These are phyloP conservation scores for Larimichthys polyactis DNA, from an alignment of 2,113 vertebrate species.

Conservation along the genomic window DNA sequence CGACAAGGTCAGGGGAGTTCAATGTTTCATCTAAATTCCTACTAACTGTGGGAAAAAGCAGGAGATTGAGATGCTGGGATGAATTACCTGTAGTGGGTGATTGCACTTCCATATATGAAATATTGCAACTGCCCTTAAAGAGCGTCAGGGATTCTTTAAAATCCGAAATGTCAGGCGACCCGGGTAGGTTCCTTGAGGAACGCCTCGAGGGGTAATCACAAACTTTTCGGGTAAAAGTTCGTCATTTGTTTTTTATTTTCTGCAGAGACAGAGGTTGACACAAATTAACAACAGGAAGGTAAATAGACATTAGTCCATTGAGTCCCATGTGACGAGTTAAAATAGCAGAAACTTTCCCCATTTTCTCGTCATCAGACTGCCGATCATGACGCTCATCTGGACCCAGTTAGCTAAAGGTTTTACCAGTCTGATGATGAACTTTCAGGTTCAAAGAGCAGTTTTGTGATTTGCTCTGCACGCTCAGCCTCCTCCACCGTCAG, in stretches of 20 bases:
- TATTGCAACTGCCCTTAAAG: slow-evolving; percentile 66
- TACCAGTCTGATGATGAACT: too few species aligned
- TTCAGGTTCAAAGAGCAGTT: too few species aligned
- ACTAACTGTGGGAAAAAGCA: slow-evolving; percentile 39
- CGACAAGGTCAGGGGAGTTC: slow-evolving; percentile 59
- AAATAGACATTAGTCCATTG: too few species aligned
- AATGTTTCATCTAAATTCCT: slow-evolving; percentile 73
- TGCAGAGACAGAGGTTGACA: slow-evolving; percentile 2
- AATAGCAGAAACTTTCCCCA: too few species aligned
- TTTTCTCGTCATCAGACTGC: too few species aligned
- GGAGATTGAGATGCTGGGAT: slow-evolving; percentile 59
- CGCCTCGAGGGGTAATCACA: neutral
- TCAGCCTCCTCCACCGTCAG: neutral
- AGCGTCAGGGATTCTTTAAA: slow-evolving; percentile 44
- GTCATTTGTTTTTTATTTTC: neutral
- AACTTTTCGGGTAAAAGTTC: neutral
- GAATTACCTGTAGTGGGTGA: slow-evolving; percentile 60
- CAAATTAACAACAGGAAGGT: too few species aligned
- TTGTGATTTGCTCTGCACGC: slow-evolving; percentile 8
- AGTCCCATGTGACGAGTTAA: too few species aligned
- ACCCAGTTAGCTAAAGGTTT: too few species aligned
- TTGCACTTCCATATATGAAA: slow-evolving; percentile 47
- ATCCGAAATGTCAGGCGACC: slow-evolving; percentile 36
- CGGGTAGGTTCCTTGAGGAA: slow-evolving; percentile 37
- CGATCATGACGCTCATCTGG: too few species aligned